Conservation (phyloP, 1,140 invertebrate species). For the Tetramorium parvispinum region DNA sequence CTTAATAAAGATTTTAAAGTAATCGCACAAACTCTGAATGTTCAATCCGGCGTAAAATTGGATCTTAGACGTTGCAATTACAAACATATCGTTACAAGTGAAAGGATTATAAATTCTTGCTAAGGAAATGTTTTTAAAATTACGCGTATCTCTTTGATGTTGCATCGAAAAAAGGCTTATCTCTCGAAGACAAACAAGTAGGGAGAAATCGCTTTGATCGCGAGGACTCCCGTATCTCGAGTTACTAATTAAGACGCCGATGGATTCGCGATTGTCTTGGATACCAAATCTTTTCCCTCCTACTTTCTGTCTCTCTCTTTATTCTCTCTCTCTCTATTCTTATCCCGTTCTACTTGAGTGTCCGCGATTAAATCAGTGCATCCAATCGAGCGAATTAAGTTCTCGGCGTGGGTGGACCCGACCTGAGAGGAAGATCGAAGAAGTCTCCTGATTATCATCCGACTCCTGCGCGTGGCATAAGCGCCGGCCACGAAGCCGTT, state of each 20-base stretch:
- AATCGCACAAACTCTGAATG: not conserved
- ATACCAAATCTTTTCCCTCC: constrained; percentile 40
- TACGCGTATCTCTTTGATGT: not conserved
- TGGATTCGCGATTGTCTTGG: constrained; percentile 72
- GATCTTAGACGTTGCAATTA: not conserved
- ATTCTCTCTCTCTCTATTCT: constrained; percentile 19
- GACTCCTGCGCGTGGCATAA: constrained; percentile 53
- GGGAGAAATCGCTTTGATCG: constrained; percentile 59
- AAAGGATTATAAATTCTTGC: not conserved
- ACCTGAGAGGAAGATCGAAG: constrained; percentile 65
- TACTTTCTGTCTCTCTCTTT: not conserved
- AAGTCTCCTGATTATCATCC: constrained; percentile 50
- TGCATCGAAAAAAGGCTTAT: not conserved
- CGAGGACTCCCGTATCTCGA: constrained; percentile 62
- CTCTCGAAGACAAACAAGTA: not conserved
- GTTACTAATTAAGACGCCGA: constrained; percentile 77
- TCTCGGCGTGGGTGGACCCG: constrained; percentile 76
- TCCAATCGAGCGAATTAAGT: constrained; percentile 77
- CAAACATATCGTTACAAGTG: not conserved
- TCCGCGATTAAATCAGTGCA: constrained; percentile 77
- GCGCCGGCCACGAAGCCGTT: constrained; percentile 41
- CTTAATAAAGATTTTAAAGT: not conserved
- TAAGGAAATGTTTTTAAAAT: not conserved
- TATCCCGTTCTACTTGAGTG: constrained; percentile 62
- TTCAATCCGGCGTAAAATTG: not conserved